Percentiles rank a stretch among this genome's conserved stretches.
Conservation (phyloP, 2,888 invertebrate genomes). For the Aquatica leii region DNA sequence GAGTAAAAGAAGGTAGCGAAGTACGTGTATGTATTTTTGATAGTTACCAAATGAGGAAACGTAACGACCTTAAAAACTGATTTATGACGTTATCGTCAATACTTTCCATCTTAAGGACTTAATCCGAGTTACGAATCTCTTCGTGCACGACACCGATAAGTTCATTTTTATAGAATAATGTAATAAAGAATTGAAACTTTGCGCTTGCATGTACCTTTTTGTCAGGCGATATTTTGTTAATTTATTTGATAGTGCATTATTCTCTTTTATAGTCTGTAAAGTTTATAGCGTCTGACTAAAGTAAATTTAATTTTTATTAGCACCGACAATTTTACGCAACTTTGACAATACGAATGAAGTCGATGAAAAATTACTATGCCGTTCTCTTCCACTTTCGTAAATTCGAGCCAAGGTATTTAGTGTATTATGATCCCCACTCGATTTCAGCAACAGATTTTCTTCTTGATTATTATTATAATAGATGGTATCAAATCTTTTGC, state of each 20-base stretch:
- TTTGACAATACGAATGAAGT: slow-evolving; percentile 3
- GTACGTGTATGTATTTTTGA: slow-evolving; percentile 26
- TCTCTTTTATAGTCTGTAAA: slow-evolving; percentile 18
- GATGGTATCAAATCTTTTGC: slow-evolving; percentile 32
- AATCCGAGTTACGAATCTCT: neutral
- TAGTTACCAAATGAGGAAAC: slow-evolving; percentile 32
- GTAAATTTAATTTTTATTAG: slow-evolving; percentile 19
- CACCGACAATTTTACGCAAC: slow-evolving; percentile 6
- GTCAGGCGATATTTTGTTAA: slow-evolving; percentile 20
- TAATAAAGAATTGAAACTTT: slow-evolving; percentile 23
- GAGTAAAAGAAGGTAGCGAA: slow-evolving; percentile 8
- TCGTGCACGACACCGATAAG: too few species aligned
- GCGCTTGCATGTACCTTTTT: slow-evolving; percentile 25
- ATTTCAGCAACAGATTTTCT: slow-evolving; percentile 11
- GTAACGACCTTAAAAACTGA: slow-evolving; percentile 30
- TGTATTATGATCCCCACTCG: neutral
- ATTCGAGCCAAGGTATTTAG: too few species aligned
- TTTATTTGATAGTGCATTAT: slow-evolving; percentile 18
- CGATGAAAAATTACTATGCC: too few species aligned
- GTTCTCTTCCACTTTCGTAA: too few species aligned
- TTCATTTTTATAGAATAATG: slow-evolving; percentile 15
- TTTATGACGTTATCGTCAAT: slow-evolving; percentile 15
- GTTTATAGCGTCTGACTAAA: slow-evolving; percentile 12
- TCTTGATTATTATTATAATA: slow-evolving; percentile 13
- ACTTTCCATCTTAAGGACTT: too few species aligned